Percentiles rank a stretch among this genome's conserved stretches.
phyloP scores from a whole-genome alignment of 1,140 invertebrate genomes.

The Stratiolaelaps scimitus region DNA sequence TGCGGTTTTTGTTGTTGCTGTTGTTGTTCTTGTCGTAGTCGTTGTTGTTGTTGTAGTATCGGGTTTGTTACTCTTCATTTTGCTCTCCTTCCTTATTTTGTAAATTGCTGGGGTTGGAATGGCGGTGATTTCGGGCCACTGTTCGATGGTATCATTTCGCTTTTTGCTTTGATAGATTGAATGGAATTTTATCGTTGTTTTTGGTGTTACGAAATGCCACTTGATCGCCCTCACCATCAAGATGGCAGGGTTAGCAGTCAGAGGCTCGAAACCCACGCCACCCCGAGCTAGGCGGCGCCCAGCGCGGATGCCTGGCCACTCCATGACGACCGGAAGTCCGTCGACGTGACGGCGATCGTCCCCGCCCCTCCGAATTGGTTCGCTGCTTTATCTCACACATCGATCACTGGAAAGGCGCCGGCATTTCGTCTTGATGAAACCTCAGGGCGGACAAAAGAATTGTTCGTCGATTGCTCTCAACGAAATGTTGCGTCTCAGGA shows the following conservation, averaged over 20 bases:
- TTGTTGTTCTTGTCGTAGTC: no score
- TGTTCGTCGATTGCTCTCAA: neutral
- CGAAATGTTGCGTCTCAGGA: constrained; percentile 21
- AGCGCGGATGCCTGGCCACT: no score
- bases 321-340: neutral
- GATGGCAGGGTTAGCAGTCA: no score
- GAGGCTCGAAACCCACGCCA: no score
- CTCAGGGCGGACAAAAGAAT: no score
- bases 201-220: neutral
- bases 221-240: neutral
- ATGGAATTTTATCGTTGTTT: neutral
- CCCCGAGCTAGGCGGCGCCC: no score
- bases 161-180: constrained; percentile 12
- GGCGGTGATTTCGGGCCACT: constrained; percentile 1
- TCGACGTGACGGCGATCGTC: neutral
- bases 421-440: neutral
- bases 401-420: constrained; percentile 20
- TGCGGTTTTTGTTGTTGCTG: no score
- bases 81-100: no score
- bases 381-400: constrained; percentile 24
- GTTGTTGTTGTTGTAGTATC: no score
- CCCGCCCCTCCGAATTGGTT: neutral
- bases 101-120: neutral
- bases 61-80: no score
- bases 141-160: neutral